Base-by-base conservation (phyloP, 2,797 vertebrate genomes). In the Dryobates pubescens region DNA sequence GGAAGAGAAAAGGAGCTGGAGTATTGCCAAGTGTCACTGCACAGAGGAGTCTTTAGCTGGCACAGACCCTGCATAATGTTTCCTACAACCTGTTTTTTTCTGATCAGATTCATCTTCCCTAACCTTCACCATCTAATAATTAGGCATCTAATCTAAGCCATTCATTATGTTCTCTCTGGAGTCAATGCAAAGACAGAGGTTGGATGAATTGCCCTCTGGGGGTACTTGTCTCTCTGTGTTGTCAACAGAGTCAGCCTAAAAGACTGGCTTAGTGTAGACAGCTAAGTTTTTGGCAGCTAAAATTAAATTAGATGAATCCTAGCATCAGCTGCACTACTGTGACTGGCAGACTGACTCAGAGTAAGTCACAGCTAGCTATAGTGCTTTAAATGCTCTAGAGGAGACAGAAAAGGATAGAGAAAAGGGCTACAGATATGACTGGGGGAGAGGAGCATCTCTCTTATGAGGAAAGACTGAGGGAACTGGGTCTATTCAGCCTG, bases 91-190 rank as follows among this genome's bases (percentile, higher is more conserved):
- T 3, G 0, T 3, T 51, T 54, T 69, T 45, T 86, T 59, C 61
- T 82, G 45, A 30, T 24, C 10, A 38, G 69, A 82, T 85, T 95
- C 36, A 23, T 92, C 79, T 80, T 82, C 72, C 69, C 72, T 94
- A 92, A 92, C 92, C 94, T 92, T 94, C 92, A 77, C 72, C 67
- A 62, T 72, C 84, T 85, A 93, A 85, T 93, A 95, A 95, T 95
- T 93, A 94, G 75, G 59, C 43, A 85, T 77, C 90, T 89, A 80
- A 85, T 89, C 82, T 83, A 71, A 95, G 84, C 43, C 73, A 72
- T 87, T 90, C 89, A 85, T 94, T 93, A 80, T 47, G 51, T 69
- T 86, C 24, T 87, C 58, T 90, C 51, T 64, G 57, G 65, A 90
- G 84, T 30, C 8, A 6, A 47, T 61, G 82, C 45, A 41, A 63